phyloP scores from a whole-genome alignment of 2,113 vertebrate genomes.

The Phaethornis superciliosus region DNA sequence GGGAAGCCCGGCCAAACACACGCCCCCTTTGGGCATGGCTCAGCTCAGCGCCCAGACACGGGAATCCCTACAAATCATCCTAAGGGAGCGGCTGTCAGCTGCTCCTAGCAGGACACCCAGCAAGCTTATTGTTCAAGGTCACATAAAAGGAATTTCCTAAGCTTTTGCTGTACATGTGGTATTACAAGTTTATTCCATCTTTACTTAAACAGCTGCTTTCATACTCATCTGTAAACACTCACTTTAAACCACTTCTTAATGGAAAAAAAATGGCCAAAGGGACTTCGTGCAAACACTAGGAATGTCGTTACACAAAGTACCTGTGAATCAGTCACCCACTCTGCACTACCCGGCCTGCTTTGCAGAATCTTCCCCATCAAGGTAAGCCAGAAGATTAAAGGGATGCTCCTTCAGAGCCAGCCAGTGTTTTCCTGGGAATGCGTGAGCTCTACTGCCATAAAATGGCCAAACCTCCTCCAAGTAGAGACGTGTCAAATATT shows the following conservation, averaged over 20 bases:
- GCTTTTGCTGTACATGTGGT: conserved; percentile 72
- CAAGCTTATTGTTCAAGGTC: conserved; percentile 66
- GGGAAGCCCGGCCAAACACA: neutral
- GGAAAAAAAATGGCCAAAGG: conserved; percentile 55
- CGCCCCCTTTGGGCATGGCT: neutral
- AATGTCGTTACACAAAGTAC: conserved; percentile 51
- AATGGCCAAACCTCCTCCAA: neutral
- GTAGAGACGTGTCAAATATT: neutral
- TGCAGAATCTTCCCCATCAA: conserved; percentile 17
- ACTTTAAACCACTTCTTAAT: conserved; percentile 59
- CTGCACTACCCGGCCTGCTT: conserved; percentile 32
- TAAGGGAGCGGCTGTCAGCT: neutral
- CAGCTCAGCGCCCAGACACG: neutral
- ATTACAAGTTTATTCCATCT: conserved; percentile 77
- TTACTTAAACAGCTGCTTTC: conserved; percentile 67
- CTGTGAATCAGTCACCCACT: conserved; percentile 40
- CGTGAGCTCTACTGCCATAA: neutral
- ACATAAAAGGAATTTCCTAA: conserved; percentile 59
- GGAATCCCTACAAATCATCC: neutral
- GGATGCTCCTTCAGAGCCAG: neutral
- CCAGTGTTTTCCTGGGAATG: neutral
- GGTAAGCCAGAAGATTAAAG: conserved; percentile 50
- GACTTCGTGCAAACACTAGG: conserved; percentile 58
- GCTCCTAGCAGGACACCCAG: conserved; percentile 30
- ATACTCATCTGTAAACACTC: conserved; percentile 61